Conservation (phyloP, 2,888 invertebrate genomes). For the Caenorhabditis panamensis region DNA sequence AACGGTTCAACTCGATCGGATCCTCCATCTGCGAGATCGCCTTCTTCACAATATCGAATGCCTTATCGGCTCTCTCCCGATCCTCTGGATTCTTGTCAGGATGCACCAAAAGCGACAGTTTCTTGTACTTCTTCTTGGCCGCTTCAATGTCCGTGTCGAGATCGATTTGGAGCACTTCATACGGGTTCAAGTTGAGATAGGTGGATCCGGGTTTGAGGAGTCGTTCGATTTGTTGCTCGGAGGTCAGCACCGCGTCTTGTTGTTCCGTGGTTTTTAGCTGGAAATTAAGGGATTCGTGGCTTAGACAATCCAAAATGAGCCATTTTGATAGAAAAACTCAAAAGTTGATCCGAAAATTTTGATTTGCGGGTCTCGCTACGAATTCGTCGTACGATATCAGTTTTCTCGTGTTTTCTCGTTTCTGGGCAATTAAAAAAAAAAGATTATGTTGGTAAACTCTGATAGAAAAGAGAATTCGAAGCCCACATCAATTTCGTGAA, state of each 20-base stretch:
- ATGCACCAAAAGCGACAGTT: conserved; percentile 96
- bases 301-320: too few relatives aligned
- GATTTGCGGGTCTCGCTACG: too few relatives aligned
- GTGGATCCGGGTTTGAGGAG: conserved; percentile 96
- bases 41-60: conserved; percentile 89
- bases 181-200: conserved; percentile 97
- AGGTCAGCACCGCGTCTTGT: conserved; percentile 95
- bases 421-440: too few relatives aligned
- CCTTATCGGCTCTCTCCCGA: conserved; percentile 90
- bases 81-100: conserved; percentile 99
- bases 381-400: too few relatives aligned
- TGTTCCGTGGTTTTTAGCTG: conserved; percentile 99
- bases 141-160: conserved; percentile 92
- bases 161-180: conserved; percentile 85
- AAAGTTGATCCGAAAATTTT: too few relatives aligned
- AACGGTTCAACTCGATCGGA: conserved; percentile 93
- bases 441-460: too few relatives aligned
- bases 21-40: conserved; percentile 86
- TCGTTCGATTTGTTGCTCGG: conserved; percentile 96
- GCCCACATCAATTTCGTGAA: too few relatives aligned
- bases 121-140: conserved; percentile 95
- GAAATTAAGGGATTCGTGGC: too few relatives aligned
- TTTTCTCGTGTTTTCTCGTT: too few relatives aligned
- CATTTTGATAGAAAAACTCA: too few relatives aligned
- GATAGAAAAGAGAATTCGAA: too few relatives aligned